Evolutionary conservation across 1,140 invertebrate species (phyloP), one percentile per base, ranked within the genome.

Genomic region (Eupristina koningsbergeri): DNA sequence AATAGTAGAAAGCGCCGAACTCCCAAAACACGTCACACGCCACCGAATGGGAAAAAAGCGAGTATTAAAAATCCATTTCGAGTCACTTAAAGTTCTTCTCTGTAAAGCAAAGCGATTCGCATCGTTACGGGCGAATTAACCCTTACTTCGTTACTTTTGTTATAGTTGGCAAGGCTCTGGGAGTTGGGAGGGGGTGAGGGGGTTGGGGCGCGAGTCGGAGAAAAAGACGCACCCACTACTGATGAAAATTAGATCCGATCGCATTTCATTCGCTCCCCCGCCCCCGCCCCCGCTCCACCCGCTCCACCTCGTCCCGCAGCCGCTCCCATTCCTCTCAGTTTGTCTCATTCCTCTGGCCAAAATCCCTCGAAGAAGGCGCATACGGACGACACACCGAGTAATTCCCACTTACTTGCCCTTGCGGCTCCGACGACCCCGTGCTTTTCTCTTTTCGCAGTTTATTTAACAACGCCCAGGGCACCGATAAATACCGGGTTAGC

Each of bases 401-500:
- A 71, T 73, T 50, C 79, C 31, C 78, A 80, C 78, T 80, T 80
- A 71, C 39, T 71, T 67, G 67, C 45, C n/a, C 67, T 71, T 39
- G 31, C n/a, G 34, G 36, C 71, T 67, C 69, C 17, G 39, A 6
- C 34, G 79, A 71, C 80, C 82, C 83, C 86, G 84, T 87, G 81
- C 85, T 86, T 85, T 85, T 86, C 87, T 86, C 87, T 80, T 85
- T 87, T 88, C 84, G 89, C 90, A 92, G 92, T 92, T 92, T 92
- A 92, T 92, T 92, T 91, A 92, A 88, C 89, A 90, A 88, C 87
- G 92, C 92, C 91, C 87, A 90, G 88, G 91, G 91, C 92, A 92
- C 91, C 88, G 90, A 91, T 92, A 92, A 92, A 92, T 91, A 93
- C 91, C 87, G 90, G 91, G 89, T 92, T 92, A 92, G 92, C 90